Evolutionary conservation across 2,888 invertebrate species (phyloP).

Genomic region (Poecilus cupreus): DNA sequence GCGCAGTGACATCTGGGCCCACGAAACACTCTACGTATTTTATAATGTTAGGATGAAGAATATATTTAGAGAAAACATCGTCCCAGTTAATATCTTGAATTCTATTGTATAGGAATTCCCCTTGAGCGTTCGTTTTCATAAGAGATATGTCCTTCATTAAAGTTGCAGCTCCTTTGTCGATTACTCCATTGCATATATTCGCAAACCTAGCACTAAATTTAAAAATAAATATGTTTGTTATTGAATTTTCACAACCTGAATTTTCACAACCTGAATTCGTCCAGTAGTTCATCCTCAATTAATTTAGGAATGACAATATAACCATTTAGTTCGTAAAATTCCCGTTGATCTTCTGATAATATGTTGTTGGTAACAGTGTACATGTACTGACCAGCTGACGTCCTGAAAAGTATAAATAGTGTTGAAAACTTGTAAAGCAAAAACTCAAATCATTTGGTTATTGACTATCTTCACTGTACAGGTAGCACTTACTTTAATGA

Average conservation of each 20-base stretch:
- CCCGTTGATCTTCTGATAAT: constrained; percentile 77
- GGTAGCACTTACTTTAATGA: too few relatives aligned
- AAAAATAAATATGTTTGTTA: not conserved
- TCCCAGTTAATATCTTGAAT: constrained; percentile 86
- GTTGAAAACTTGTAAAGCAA: too few relatives aligned
- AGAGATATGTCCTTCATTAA: constrained; percentile 84
- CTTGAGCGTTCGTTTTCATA: constrained; percentile 76
- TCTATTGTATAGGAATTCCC: constrained; percentile 83
- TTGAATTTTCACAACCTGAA: too few relatives aligned
- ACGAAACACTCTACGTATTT: constrained; percentile 83
- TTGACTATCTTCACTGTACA: too few relatives aligned
- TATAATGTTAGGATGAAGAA: constrained; percentile 77
- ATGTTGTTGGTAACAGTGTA: constrained; percentile 70
- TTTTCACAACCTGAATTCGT: constrained; percentile 82
- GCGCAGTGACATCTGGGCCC: constrained; percentile 83
- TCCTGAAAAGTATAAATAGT: too few relatives aligned
- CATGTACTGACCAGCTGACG: constrained; percentile 64
- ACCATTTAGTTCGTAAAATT: constrained; percentile 88
- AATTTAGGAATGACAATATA: too few relatives aligned
- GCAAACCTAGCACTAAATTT: constrained; percentile 79
- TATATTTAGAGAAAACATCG: constrained; percentile 82
- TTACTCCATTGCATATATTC: constrained; percentile 80
- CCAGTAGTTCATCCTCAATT: constrained; percentile 78
- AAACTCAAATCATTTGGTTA: too few relatives aligned
- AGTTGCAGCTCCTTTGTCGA: constrained; percentile 74